Base-by-base conservation (phyloP, 2,888 invertebrate species). In the Xylota sylvarum region DNA sequence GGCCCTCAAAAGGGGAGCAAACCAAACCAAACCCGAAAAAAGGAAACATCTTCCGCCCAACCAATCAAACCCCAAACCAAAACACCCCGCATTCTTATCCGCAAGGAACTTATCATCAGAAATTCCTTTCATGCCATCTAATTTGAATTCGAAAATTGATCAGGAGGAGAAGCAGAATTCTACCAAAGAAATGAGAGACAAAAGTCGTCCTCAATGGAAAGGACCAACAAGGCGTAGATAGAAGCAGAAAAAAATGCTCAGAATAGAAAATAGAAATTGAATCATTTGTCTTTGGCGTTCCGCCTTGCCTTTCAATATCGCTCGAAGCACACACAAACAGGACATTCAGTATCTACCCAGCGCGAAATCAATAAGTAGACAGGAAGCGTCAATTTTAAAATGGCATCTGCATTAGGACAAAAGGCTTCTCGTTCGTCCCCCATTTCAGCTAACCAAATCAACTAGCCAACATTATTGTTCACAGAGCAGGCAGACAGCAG, bases 71-170 rank as follows among this genome's bases (percentile, higher is more conserved):
- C 58, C 40, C 19, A 58, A 40, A 69, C 30, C 30, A 37, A 64
- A 64, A 9, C 62, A 32, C 52, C 50, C 60, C 37, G 17, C 77
- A 86, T 58, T 62, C 65, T 86, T 81, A 74, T 77, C 81, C 81
- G 40, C 77, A 77, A 79, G 40, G 56, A 85, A 86, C 73, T 78
- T 82, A 82, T 73, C 82, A 82, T 82, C 73, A 35, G 56, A 73
- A 69, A 81, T 73, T 84, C 73, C 72, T 82, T 69, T 73, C 62
- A 56, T 73, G 62, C 67, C 82, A 86, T 86, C 82, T 86, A 86
- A 86, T 82, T 86, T 86, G 86, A 86, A 86, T 86, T 86, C 52
- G 73, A 72, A 77, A 86, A 86, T 86, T 86, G 82, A 82, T 81
- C 81, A 72, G 69, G 58, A 69, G n/a, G 67, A 67, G 43, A 62